Base-by-base conservation (phyloP, 1,140 invertebrate genomes). In the Latrodectus geometricus region DNA sequence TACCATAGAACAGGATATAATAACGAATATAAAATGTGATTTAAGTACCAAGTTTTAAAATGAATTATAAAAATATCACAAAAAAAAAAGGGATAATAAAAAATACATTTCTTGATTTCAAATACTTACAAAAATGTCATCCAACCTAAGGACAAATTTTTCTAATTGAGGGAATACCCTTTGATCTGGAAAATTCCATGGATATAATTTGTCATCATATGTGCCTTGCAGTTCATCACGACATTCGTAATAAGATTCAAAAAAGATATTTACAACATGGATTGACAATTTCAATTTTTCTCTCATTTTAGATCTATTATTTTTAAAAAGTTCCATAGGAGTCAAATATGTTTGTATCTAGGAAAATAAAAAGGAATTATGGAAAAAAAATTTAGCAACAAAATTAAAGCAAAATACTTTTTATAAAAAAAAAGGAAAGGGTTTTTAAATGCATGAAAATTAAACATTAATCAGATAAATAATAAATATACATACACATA, bases 171-270 rank as follows among this genome's bases (percentile, higher is more conserved):
- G 9, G 80, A 87, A 87, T 17, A 87, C 69, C 52, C 76, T 72
- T 80, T 61, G 15, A 56, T 87, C 85, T 9, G 85, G 85, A 73
- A 80, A 87, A 79, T 73, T 35, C 85, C 85, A 87, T 61, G 85
- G 85, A 68, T 87, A 87, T 12, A 52, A 14, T 23, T 80, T 66
- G 15, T 54, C 17, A 12, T 61, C 3, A 52, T 49, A n/a, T 0
- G 17, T 48, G 4, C 17, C 9, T 12, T 80, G 8, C 23, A 20
- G 5, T 50, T 70, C 17, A 52, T 79, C 85, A n/a, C 73, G 76
- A 20, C 85, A 80, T 50, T 79, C 61, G 52, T 74, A 20, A 68
- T 87, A 87, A 17, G 68, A 79, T 21, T 87, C 70, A 52, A 87
- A 52, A 11, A 87, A 87, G 17, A 66, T 12, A 74, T 65, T 68